These are phyloP conservation scores for Andricus grossulariae DNA, from an alignment of 1,140 invertebrate species.

Conservation along the genomic window DNA sequence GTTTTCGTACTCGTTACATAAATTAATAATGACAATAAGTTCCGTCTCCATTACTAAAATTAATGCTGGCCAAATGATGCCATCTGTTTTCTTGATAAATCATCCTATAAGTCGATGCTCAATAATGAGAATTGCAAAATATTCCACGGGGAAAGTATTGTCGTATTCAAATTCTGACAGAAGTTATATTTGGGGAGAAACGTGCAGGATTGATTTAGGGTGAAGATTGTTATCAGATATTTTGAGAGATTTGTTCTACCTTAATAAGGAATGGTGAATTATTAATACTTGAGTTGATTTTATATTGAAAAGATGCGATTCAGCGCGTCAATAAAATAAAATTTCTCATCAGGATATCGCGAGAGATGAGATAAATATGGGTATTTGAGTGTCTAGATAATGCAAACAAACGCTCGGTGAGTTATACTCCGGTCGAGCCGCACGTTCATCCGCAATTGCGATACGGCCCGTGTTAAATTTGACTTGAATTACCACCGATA, in stretches of 20 bases:
- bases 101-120: conserved; percentile 44
- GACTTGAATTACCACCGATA: conserved; percentile 69
- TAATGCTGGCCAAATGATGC: conserved; percentile 61
- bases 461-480: conserved; percentile 70
- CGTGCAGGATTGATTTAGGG: too few relatives aligned
- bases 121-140: conserved; percentile 46
- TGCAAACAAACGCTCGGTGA: conserved; percentile 70
- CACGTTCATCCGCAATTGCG: conserved; percentile 60
- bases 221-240: too few relatives aligned
- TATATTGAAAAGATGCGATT: background rate
- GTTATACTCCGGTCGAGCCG: conserved; percentile 63
- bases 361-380: conserved; percentile 70
- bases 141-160: background rate
- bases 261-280: too few relatives aligned
- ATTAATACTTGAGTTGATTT: too few relatives aligned
- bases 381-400: conserved; percentile 71
- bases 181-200: too few relatives aligned
- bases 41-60: conserved; percentile 62
- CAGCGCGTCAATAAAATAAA: conserved; percentile 67
- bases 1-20: conserved; percentile 60
- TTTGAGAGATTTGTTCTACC: too few relatives aligned
- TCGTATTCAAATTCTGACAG: background rate
- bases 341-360: conserved; percentile 52
- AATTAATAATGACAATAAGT: conserved; percentile 64
- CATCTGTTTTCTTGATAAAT: conserved; percentile 57